A percentile compares a stretch with the other conserved stretches of the same genome.
Evolutionary conservation across 2,113 vertebrate genomes (phyloP).

Genomic region (Sula dactylatra): DNA sequence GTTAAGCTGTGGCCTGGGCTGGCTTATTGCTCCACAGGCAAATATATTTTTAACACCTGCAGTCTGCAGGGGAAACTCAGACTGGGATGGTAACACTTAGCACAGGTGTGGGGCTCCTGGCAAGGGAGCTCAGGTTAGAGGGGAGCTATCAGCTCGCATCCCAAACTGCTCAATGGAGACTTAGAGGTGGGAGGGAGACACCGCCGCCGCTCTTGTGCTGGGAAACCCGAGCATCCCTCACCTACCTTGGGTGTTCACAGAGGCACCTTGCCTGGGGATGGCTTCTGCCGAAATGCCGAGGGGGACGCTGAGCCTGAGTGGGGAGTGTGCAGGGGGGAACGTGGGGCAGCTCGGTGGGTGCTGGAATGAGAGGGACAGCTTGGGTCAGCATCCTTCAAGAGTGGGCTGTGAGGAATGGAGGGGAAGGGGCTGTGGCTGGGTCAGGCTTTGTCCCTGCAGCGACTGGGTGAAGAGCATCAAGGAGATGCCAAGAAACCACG

Average conservation of each 20-base stretch:
- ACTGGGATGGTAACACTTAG: not conserved
- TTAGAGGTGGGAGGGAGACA: fast-evolving
- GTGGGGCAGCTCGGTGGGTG: not conserved
- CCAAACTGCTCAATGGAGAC: fast-evolving
- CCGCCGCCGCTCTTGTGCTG: not conserved
- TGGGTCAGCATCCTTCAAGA: not conserved
- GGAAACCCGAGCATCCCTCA: not conserved
- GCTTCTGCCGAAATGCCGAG: not conserved
- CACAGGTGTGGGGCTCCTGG: not conserved
- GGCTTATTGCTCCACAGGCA: not conserved
- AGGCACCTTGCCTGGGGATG: not conserved
- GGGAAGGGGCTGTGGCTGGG: not conserved
- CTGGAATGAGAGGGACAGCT: conserved; percentile 16
- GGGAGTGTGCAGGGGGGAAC: fast-evolving
- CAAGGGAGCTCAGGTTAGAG: not conserved
- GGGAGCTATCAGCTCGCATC: not conserved
- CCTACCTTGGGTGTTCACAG: conserved; percentile 40
- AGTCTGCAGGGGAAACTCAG: not conserved
- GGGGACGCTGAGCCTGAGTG: fast-evolving
- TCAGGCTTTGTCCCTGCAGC: not conserved
- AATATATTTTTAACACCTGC: not conserved
- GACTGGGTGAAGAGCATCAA: not conserved
- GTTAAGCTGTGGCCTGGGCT: not conserved
- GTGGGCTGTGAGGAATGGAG: not conserved
- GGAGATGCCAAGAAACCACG: not conserved